Evolutionary conservation across 2,113 vertebrate species (phyloP), one percentile per base, ranked within the genome.

Genomic region (Oenanthe oenanthe): DNA sequence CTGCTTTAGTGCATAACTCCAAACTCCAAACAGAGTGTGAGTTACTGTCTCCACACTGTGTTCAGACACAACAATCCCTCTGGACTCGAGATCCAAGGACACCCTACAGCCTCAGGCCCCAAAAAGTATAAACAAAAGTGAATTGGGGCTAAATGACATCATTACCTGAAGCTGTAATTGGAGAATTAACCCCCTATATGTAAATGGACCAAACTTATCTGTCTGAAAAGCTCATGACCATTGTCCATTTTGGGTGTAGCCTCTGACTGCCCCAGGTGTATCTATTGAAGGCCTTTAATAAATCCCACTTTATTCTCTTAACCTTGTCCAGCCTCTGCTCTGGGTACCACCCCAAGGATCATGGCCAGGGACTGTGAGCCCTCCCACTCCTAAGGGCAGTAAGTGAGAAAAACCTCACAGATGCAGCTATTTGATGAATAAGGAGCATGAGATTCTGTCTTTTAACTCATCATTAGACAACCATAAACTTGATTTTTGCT

Each of bases 261-360:
- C 38, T 32, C 18, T 76, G 73, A 7, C 16, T 32, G 45, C 28
- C 34, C 73, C 38, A 5, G 45, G 73, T 76, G 45, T 1, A 1
- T 1, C 28, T 48, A 2, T 12, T 11, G 13, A 45, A 76, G 21
- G 16, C 3, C n/a, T 50, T 50, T 6, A 32, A 76, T 61, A 61
- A 76, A 61, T 1, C 4, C 21, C 73, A 76, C 28, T 50, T 76
- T 32, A 61, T 61, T 26, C 10, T 40, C 45, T 26, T 2, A 1
- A 7, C 5, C 5, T 20, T 50, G 17, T 26, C 29, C 0, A 4
- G 34, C 3, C 34, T 3, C 57, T 76, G 21, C 1, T 76, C 73
- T 6, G 6, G 21, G 34, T 0, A 20, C 34, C 28, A 0, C 17
- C 1, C 57, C 29, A 42, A 42, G 29, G 13, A 12, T 26, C 29